Conservation (phyloP, 2,888 invertebrate genomes). For the Nematopogon swammerdamellus region DNA sequence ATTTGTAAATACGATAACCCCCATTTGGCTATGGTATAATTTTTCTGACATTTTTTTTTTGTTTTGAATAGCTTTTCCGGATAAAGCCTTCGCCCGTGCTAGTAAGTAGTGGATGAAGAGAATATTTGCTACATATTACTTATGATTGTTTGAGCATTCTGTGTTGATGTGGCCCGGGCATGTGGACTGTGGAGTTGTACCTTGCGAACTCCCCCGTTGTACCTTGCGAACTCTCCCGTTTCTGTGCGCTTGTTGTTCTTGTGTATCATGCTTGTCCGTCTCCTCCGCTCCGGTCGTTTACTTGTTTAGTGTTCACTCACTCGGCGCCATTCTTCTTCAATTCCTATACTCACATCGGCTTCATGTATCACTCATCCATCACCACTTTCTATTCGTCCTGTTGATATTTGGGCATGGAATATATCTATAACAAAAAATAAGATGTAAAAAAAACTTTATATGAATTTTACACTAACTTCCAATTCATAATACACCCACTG, state of each 20-base stretch:
- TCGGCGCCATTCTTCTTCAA: no score
- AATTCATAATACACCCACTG: no score
- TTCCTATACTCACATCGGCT: no score
- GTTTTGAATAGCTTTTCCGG: conserved; percentile 90
- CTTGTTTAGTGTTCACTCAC: no score
- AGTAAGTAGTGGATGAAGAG: conserved; percentile 77
- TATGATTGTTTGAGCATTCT: conserved; percentile 11
- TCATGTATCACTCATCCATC: no score
- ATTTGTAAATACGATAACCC: not conserved
- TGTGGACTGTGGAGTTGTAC: conserved; percentile 16
- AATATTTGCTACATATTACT: conserved; percentile 13
- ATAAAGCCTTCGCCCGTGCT: conserved; percentile 97
- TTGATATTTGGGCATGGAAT: no score
- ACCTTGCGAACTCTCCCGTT: conserved; percentile 26
- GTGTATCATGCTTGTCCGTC: conserved; percentile 25
- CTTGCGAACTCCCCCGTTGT: conserved; percentile 27
- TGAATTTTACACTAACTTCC: no score
- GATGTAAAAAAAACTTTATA: no score
- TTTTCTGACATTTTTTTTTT: conserved; percentile 26
- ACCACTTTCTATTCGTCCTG: no score
- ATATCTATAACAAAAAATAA: no score
- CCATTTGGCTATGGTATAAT: not conserved
- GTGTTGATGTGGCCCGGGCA: conserved; percentile 22
- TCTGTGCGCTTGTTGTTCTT: conserved; percentile 57
- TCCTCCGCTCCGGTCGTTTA: not conserved